Evolutionary conservation across 2,797 vertebrate species (phyloP).

Genomic region (Lerista edwardsae): DNA sequence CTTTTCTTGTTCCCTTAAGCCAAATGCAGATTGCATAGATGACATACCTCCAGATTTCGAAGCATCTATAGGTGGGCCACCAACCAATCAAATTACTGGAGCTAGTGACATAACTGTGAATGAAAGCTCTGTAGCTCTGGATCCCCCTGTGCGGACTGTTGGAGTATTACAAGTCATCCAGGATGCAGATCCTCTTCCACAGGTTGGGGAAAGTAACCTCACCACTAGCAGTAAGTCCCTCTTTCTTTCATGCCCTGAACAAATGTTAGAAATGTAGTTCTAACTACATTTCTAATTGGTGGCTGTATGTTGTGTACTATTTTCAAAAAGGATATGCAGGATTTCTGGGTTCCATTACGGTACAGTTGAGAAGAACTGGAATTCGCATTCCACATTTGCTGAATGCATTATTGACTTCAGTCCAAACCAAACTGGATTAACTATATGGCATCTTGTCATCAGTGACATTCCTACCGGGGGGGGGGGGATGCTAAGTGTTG

Average conservation of each 20-base stretch:
- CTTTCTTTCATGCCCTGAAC: conserved; percentile 19
- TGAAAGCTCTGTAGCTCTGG: conserved; percentile 90
- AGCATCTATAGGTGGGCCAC: conserved; percentile 83
- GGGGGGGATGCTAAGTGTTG: no score
- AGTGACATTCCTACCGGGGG: no score
- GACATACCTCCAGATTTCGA: conserved; percentile 92
- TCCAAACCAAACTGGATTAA: neutral
- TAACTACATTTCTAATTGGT: no score
- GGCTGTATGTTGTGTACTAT: neutral
- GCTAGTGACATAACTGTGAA: conserved; percentile 91
- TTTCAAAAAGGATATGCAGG: neutral
- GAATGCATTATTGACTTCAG: neutral
- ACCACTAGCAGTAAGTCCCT: conserved; percentile 87
- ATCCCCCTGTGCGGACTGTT: conserved; percentile 78
- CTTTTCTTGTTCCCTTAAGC: conserved; percentile 72
- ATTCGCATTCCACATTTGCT: neutral
- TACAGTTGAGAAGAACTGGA: neutral
- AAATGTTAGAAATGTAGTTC: neutral
- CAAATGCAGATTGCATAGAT: conserved; percentile 89
- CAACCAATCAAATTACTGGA: conserved; percentile 88
- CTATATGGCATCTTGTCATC: neutral
- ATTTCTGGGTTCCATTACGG: neutral
- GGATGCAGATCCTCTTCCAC: conserved; percentile 78
- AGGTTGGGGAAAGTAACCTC: conserved; percentile 80
- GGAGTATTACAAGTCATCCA: conserved; percentile 84